Base-by-base conservation (phyloP, 1,140 invertebrate genomes). In the Zophobas morio region DNA sequence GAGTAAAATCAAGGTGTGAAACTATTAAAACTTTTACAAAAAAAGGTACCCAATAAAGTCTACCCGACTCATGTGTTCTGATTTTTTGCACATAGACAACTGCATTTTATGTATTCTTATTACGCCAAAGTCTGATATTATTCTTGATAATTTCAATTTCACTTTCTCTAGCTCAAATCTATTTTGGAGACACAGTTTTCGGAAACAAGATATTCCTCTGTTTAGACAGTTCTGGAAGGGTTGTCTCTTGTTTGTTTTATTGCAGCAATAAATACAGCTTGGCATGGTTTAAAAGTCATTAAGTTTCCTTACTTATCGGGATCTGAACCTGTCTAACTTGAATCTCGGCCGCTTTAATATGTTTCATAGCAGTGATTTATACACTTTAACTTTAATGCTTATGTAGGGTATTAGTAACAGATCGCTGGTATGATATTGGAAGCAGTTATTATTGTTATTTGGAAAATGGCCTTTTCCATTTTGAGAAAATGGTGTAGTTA, bases 361-460 rank as follows among this genome's bases (percentile, higher is more conserved):
- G 60, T 66, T 66, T 66, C 60, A 66, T 66, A 66, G 60, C 39
- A 66, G 60, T 66, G 60, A 66, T 66, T 66, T 66, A 66, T 66
- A 42, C 60, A 66, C 60, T 66, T 66, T 66, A 66, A 66, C 60
- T 66, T 66, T 66, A 66, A 66, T 66, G 60, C 60, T 66, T 66
- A 66, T 66, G 60, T 66, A 33, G 60, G 39, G 39, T 66, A 42
- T 66, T 66, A 66, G 60, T 39, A 42, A 40, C 60, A 66, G 39
- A 66, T 66, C 60, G 60, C 39, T 42, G 60, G 60, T 66, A 39
- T n/a, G 60, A 66, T 66, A 66, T 46, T 66, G 60, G 35, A 66
- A 33, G 39, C n/a, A 6, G 60, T 66, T 66, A 42, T 6, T 66
- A 66, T 66, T 66, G 60, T 66, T 66, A 66, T 66, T 66, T 47